Percentiles rank a stretch among this genome's conserved stretches.
Evolutionary conservation across 1,140 invertebrate genomes (phyloP).

Genomic region (Phortica variegata): DNA sequence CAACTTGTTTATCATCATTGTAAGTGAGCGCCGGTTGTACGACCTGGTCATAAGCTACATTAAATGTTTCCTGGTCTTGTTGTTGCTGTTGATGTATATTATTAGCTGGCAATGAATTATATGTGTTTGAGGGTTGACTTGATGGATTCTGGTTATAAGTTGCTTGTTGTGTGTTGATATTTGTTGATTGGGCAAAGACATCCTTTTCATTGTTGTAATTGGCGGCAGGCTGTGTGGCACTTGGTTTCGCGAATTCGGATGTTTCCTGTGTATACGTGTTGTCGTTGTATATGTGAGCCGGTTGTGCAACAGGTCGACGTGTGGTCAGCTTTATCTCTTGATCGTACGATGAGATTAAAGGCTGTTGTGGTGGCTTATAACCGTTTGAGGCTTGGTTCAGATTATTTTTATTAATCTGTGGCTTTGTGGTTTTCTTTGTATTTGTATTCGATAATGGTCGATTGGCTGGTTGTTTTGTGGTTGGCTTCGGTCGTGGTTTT

Average conservation of each 20-base stretch:
- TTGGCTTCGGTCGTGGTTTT: slow-evolving; percentile 32
- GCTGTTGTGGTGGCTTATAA: slow-evolving; percentile 21
- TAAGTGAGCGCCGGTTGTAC: slow-evolving; percentile 10
- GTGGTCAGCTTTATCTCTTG: slow-evolving; percentile 3
- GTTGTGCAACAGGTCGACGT: slow-evolving; percentile 12
- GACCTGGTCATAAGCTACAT: slow-evolving; percentile 3
- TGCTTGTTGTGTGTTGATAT: background rate
- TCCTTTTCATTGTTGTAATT: slow-evolving; percentile 20
- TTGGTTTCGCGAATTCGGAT: slow-evolving; percentile 27
- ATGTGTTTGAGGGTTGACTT: background rate
- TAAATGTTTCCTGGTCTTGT: slow-evolving; percentile 10
- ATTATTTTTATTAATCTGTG: slow-evolving; percentile 20
- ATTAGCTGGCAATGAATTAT: slow-evolving; percentile 1
- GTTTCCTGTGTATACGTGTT: slow-evolving; percentile 22
- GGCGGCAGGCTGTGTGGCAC: slow-evolving; percentile 28
- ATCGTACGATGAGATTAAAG: background rate
- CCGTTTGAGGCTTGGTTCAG: slow-evolving; percentile 6
- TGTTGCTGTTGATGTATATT: slow-evolving; percentile 16
- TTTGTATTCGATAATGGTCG: slow-evolving; percentile 2
- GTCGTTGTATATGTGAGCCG: slow-evolving; percentile 5
- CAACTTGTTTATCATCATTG: slow-evolving; percentile 18
- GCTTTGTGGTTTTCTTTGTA: slow-evolving; percentile 17
- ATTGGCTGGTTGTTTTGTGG: slow-evolving; percentile 17
- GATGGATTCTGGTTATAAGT: background rate
- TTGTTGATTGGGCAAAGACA: slow-evolving; percentile 6